Base-by-base conservation (phyloP, 2,797 vertebrate species). In the Sciaenops ocellatus region DNA sequence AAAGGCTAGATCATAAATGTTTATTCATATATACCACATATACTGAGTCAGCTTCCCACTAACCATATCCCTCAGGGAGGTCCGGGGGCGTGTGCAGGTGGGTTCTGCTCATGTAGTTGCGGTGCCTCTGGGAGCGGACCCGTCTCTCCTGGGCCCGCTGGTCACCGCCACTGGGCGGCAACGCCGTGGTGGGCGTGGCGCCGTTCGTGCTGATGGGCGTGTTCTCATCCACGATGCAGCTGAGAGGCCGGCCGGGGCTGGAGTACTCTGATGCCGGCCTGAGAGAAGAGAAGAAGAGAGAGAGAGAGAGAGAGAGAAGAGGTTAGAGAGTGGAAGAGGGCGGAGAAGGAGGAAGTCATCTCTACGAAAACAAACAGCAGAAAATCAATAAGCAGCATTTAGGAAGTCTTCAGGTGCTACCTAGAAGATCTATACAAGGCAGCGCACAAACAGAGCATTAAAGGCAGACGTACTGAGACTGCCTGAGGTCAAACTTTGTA, bases 61-160 rank as follows among this genome's bases (percentile, higher is more conserved):
- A 87, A 99, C 98, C 98, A 6, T 99, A 99, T 92, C 98, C 98
- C 89, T 99, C 98, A 0, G 98, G 98, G 26, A 99, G 95, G 90
- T 99, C 98, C 0, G 98, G 98, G 6, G 98, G 98, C 15, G 97
- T 98, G 93, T 99, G 98, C 87, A 99, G 95, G 89, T 99, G 98
- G 50, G 98, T 99, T 85, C 98, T 96, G 95, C 98, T 99, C 98
- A 99, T 99, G 92, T 99, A 99, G 94, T 99, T 99, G 83, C 98
- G 95, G 90, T 99, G 98, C 85, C 98, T 95, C 84, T 99, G 98
- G 1, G 98, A 99, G 57, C 98, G 96, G 54, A 98, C 97, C 60
- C 97, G 96, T 71, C 97, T 95, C 93, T 99, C 98, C 8, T 97
- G 96, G 76, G 95, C 93, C 20, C 97, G 96, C 57, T 97, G 97